Conservation (phyloP, 2,113 vertebrate genomes). For the Carettochelys insculpta region DNA sequence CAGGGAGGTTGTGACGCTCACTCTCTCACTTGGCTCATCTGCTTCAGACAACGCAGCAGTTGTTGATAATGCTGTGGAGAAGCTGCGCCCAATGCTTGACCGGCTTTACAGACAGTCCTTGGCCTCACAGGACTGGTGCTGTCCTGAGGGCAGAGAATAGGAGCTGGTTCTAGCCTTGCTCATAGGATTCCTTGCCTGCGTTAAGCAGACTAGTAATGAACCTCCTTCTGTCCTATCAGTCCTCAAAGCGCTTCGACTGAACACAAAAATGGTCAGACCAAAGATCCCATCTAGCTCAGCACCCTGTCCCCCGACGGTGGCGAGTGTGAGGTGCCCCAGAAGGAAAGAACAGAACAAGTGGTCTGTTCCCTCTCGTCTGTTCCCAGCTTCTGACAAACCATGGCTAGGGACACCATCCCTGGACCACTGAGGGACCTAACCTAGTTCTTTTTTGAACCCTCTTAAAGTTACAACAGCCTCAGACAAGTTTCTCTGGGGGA, state of each 20-base stretch:
- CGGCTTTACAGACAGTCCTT: not conserved
- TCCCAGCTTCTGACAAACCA: too few relatives aligned
- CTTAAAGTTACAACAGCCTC: too few relatives aligned
- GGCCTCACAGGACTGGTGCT: not conserved
- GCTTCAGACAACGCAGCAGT: too few relatives aligned
- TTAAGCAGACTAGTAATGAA: not conserved
- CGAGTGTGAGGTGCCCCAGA: too few relatives aligned
- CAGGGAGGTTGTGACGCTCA: not conserved
- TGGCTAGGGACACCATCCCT: too few relatives aligned
- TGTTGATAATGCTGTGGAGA: not conserved
- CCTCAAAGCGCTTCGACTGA: not conserved
- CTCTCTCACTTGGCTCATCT: not conserved
- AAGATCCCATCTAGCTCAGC: too few relatives aligned
- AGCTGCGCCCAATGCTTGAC: not conserved
- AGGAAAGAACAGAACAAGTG: too few relatives aligned
- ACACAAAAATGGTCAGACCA: too few relatives aligned
- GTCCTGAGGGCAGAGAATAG: not conserved
- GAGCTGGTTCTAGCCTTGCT: not conserved
- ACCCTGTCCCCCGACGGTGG: too few relatives aligned
- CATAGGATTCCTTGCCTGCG: not conserved
- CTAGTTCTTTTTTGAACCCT: too few relatives aligned
- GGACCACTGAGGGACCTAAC: too few relatives aligned
- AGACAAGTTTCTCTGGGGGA: not conserved
- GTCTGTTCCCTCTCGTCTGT: too few relatives aligned
- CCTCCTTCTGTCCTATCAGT: not conserved